These are phyloP conservation scores for Drosophila melanosoma DNA, from an alignment of 2,888 invertebrate species.

Conservation along the genomic window DNA sequence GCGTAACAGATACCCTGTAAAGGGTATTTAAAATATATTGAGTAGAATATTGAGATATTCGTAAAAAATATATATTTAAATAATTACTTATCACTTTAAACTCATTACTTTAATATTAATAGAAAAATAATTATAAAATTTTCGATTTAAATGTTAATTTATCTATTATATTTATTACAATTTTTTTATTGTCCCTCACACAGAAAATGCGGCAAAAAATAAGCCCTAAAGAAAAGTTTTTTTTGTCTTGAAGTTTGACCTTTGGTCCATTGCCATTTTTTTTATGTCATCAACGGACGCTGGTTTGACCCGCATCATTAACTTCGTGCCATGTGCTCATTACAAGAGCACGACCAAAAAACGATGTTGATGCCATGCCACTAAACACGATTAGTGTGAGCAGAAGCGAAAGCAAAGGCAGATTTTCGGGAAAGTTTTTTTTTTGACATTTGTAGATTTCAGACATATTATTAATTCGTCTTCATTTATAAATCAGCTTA, in stretches of 20 bases:
- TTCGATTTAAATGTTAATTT: background rate
- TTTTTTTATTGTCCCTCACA: background rate
- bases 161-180: background rate
- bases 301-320: conserved; percentile 74
- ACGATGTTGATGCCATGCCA: conserved; percentile 46
- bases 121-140: background rate
- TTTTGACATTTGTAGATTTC: background rate
- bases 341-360: conserved; percentile 37
- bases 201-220: conserved; percentile 29
- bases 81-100: background rate
- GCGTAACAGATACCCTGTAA: conserved; percentile 13
- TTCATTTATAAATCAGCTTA: background rate
- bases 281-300: conserved; percentile 59
- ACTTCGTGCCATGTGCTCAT: conserved; percentile 62
- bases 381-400: conserved; percentile 25
- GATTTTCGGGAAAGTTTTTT: background rate
- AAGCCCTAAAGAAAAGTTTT: conserved; percentile 45
- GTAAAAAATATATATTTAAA: background rate
- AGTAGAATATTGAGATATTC: background rate
- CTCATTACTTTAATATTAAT: background rate
- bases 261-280: conserved; percentile 61
- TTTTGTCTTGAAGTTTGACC: conserved; percentile 63
- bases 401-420: background rate
- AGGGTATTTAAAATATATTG: background rate
- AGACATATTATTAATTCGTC: background rate